Conservation (phyloP, 2,113 vertebrate genomes). For the Falcunculus frontatus region DNA sequence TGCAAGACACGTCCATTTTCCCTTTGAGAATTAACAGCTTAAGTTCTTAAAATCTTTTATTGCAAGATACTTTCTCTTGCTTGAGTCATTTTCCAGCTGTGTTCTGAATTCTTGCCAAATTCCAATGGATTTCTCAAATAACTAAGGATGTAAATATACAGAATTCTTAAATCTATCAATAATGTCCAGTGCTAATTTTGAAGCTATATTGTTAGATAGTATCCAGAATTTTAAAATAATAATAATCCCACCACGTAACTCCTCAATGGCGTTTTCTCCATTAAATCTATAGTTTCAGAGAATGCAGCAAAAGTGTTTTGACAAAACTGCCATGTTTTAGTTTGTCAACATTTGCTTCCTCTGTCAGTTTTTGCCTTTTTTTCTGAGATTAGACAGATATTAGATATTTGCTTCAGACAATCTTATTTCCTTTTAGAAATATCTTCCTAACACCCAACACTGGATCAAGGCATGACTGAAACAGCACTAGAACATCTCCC, state of each 20-base stretch:
- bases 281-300: neutral
- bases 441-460: neutral
- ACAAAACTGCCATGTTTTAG: neutral
- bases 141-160: accelerated
- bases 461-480: neutral
- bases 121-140: neutral
- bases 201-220: neutral
- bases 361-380: neutral
- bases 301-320: neutral
- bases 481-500: neutral
- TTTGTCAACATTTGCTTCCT: neutral
- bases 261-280: neutral
- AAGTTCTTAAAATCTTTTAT: neutral
- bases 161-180: neutral
- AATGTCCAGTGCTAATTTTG: neutral
- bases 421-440: neutral
- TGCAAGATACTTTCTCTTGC: neutral
- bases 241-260: neutral
- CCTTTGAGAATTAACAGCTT: neutral
- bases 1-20: neutral
- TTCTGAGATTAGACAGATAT: neutral
- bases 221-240: neutral
- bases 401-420: neutral
- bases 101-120: neutral
- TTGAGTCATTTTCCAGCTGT: neutral